phyloP scores from a whole-genome alignment of 1,140 invertebrate species.

The Drosophila oshimai region DNA sequence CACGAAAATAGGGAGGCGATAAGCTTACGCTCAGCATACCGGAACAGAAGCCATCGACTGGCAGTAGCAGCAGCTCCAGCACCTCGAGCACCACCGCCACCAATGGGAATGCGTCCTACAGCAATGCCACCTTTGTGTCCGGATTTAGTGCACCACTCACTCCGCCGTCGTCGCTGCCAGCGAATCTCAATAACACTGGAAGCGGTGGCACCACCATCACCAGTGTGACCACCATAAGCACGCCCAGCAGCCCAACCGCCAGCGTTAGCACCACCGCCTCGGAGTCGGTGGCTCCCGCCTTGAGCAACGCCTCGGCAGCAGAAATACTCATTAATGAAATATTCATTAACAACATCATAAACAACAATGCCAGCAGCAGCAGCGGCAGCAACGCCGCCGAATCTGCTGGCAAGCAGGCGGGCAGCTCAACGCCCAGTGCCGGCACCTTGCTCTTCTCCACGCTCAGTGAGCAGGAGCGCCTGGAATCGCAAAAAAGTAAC shows the following conservation, averaged over 20 bases:
- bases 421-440: slow-evolving; percentile 81
- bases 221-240: slow-evolving; percentile 64
- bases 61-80: slow-evolving; percentile 46
- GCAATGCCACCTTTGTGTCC: slow-evolving; percentile 69
- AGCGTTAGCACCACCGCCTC: slow-evolving; percentile 22
- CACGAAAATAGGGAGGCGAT: slow-evolving; percentile 86
- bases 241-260: slow-evolving; percentile 45
- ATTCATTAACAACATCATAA: slow-evolving; percentile 82
- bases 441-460: slow-evolving; percentile 85
- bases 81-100: slow-evolving; percentile 24
- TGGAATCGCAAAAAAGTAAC: slow-evolving; percentile 77
- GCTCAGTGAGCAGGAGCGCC: slow-evolving; percentile 85
- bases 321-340: slow-evolving; percentile 82
- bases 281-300: slow-evolving; percentile 26
- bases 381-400: slow-evolving; percentile 34
- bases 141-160: slow-evolving; percentile 60
- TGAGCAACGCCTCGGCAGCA: slow-evolving; percentile 73
- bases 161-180: slow-evolving; percentile 58
- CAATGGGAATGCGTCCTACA: slow-evolving; percentile 49
- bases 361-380: slow-evolving; percentile 63
- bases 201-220: slow-evolving; percentile 26
- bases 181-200: slow-evolving; percentile 50
- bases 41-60: slow-evolving; percentile 74
- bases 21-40: slow-evolving; percentile 88
- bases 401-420: slow-evolving; percentile 51